Conservation (phyloP, 2,888 invertebrate species). For the Anarsia innoxiella region DNA sequence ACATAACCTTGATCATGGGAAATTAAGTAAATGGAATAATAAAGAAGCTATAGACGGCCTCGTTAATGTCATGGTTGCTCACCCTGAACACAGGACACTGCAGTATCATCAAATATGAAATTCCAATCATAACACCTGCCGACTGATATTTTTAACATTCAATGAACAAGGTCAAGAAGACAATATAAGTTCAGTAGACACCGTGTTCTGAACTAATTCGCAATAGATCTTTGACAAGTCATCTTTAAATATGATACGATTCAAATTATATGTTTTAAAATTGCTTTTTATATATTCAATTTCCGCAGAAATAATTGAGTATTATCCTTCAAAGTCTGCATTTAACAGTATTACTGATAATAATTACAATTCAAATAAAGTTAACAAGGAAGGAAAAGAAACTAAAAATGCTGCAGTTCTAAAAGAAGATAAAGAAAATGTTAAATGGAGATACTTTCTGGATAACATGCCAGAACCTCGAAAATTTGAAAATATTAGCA, state of each 20-base stretch:
- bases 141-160: conserved; percentile 29
- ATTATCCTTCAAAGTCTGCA: conserved; percentile 41
- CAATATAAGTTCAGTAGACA: too few species aligned
- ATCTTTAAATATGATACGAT: too few species aligned
- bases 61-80: conserved; percentile 32
- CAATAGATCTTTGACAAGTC: too few species aligned
- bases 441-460: conserved; percentile 29
- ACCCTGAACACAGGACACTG: conserved; percentile 34
- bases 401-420: background rate
- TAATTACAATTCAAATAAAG: background rate
- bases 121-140: conserved; percentile 70
- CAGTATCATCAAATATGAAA: conserved; percentile 57
- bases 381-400: conserved; percentile 9
- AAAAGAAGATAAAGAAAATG: conserved; percentile 9
- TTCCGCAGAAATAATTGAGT: conserved; percentile 39
- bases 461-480: conserved; percentile 48
- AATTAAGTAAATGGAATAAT: background rate
- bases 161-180: conserved; percentile 36
- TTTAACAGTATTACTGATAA: conserved; percentile 15
- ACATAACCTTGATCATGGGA: conserved; percentile 1
- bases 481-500: conserved; percentile 14
- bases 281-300: too few species aligned
- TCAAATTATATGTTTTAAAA: too few species aligned
- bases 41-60: conserved; percentile 11
- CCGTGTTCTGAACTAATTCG: too few species aligned